Percentiles rank a stretch among this genome's conserved stretches.
Conservation (phyloP, 1,140 invertebrate species). For the Eufriesea mexicana region DNA sequence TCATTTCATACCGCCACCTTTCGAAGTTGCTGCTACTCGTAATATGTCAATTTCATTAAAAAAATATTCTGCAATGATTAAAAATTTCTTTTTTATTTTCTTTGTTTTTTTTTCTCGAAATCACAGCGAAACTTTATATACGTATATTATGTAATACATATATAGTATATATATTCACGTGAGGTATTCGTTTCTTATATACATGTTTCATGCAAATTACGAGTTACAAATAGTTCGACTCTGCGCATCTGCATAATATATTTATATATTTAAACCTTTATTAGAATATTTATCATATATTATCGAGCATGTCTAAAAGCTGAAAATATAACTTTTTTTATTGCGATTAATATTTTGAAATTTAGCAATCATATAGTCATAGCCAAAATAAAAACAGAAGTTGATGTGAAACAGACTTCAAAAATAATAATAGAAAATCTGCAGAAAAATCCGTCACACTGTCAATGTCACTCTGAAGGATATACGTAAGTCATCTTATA, state of each 20-base stretch:
- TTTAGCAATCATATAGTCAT: neutral
- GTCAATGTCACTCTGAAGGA: slow-evolving; percentile 8
- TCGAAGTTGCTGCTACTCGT: neutral
- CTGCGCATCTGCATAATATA: no score
- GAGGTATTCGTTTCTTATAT: neutral
- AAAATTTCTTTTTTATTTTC: neutral
- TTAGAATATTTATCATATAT: neutral
- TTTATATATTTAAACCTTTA: neutral
- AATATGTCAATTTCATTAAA: neutral
- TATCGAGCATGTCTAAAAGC: neutral
- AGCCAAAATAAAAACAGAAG: no score
- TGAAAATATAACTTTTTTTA: neutral
- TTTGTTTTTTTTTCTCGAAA: neutral
- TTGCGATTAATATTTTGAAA: neutral
- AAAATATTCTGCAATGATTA: neutral
- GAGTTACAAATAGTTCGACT: neutral
- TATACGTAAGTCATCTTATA: neutral
- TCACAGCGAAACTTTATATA: neutral
- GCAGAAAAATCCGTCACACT: neutral
- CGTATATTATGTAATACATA: neutral
- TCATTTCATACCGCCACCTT: slow-evolving; percentile 58
- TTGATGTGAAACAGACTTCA: no score
- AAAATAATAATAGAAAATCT: neutral
- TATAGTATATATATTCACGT: neutral
- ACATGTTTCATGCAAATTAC: neutral